Evolutionary conservation across 2,888 invertebrate species (phyloP).

Genomic region (Macrosiphum euphorbiae): DNA sequence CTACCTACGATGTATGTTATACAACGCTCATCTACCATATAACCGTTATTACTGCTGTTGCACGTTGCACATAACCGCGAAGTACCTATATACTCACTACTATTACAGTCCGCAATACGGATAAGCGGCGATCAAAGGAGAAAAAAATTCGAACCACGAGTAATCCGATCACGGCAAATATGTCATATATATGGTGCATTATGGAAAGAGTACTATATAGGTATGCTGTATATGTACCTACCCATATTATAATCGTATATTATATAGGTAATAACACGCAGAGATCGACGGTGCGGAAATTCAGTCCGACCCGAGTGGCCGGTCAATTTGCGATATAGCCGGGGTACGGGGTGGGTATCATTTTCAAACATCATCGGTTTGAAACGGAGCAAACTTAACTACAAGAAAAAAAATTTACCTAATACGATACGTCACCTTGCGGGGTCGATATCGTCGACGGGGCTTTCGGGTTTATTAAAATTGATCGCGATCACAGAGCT

Average conservation of each 20-base stretch:
- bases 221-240: background rate
- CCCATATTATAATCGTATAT: background rate
- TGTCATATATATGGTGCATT: conserved; percentile 23
- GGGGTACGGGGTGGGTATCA: too few species aligned
- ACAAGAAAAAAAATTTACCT: background rate
- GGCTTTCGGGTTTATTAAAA: background rate
- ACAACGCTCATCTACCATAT: background rate
- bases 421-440: background rate
- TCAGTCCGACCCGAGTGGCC: background rate
- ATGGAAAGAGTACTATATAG: conserved; percentile 7
- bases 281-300: conserved; percentile 26
- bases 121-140: background rate
- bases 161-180: background rate
- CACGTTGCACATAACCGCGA: background rate
- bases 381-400: background rate
- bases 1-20: too few species aligned
- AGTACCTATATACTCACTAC: background rate
- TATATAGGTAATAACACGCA: background rate
- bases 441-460: too few species aligned
- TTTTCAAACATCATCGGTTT: background rate
- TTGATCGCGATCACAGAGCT: background rate
- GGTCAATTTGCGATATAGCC: background rate
- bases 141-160: background rate
- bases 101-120: background rate
- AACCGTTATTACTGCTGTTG: background rate